Evolutionary conservation across 2,113 vertebrate genomes (phyloP), one percentile per base, ranked within the genome.

Genomic region (Lampris incognitus): DNA sequence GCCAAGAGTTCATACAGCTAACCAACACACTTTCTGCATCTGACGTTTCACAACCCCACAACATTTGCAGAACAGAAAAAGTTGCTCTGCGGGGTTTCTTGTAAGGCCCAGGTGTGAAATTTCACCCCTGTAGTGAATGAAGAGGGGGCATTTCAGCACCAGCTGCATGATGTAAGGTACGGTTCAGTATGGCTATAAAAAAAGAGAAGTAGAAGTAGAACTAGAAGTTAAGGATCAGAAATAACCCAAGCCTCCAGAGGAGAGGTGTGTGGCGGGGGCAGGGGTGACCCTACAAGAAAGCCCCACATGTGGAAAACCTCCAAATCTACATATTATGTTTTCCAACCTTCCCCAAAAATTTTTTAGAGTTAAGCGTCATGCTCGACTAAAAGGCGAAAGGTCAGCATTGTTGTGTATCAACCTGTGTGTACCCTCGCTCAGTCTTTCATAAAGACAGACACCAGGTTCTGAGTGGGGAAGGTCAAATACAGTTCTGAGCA

Each of bases 161-260:
- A 75, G 73, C 84, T 78, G 78, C 38, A 64, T 66, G 61, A 59
- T 48, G 65, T 9, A 68, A 81, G 55, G 38, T 13, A 72, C 70
- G 69, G 55, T 54, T 78, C 7, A 24, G 41, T 40, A 9, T 40
- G 54, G 41, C 10, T 11, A 42, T 55, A 2, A 56, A 54, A 72
- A 61, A 13, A 5, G n/a, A 49, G 36, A 74, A 81, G 78, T 74
- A 76, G 85, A 90, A 88, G 8, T 59, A 0, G 65, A 39, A 9
- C 9, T 77, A 4, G 5, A 70, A 77, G 38, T 76, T 36, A 2
- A 41, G 55, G 24, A 75, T 41, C 70, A 82, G 66, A 86, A 80
- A 85, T 71, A 77, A 59, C 44, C 10, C 0, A 2, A 6, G 36
- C 42, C 24, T 24, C 0, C 39, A 42, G 63, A 74, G 9, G 9